Conservation (phyloP, 2,113 vertebrate species). For the Coryphaenoides rupestris region DNA sequence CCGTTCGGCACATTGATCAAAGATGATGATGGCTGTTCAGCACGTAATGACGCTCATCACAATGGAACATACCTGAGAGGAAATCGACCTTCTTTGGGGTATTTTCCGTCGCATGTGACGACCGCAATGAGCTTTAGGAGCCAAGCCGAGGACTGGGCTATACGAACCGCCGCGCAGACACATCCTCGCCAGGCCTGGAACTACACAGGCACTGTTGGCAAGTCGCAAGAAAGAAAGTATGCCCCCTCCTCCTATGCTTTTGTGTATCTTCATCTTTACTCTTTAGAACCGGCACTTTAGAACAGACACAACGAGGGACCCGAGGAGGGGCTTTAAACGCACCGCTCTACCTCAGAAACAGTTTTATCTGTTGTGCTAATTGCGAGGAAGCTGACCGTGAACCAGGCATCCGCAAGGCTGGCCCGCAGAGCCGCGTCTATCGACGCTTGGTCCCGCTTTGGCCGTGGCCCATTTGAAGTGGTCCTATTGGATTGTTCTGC, state of each 20-base stretch:
- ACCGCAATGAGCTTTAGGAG: neutral
- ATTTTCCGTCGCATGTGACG: constrained; percentile 4
- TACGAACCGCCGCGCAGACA: no score
- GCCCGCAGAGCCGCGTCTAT: constrained; percentile 24
- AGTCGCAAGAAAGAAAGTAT: neutral
- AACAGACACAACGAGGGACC: no score
- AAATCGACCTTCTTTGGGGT: neutral
- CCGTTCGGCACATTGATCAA: neutral
- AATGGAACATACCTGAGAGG: neutral
- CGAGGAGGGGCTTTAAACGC: constrained; percentile 39
- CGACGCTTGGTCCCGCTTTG: constrained; percentile 45
- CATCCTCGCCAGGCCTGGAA: neutral
- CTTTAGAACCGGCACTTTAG: neutral
- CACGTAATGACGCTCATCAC: neutral
- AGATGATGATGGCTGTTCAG: neutral
- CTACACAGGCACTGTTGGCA: neutral
- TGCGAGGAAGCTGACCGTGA: constrained; percentile 53
- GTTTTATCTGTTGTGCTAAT: constrained; percentile 63
- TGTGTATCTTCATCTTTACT: neutral
- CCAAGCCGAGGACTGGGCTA: neutral
- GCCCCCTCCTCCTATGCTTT: no score
- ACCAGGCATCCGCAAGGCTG: constrained; percentile 32
- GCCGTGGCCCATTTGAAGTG: constrained; percentile 27
- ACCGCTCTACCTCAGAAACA: constrained; percentile 56
- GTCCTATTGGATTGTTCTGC: constrained; percentile 64